A percentile compares a stretch with the other conserved stretches of the same genome.
Evolutionary conservation across 1,140 invertebrate species (phyloP).

Genomic region (Doryteuthis pealeii): DNA sequence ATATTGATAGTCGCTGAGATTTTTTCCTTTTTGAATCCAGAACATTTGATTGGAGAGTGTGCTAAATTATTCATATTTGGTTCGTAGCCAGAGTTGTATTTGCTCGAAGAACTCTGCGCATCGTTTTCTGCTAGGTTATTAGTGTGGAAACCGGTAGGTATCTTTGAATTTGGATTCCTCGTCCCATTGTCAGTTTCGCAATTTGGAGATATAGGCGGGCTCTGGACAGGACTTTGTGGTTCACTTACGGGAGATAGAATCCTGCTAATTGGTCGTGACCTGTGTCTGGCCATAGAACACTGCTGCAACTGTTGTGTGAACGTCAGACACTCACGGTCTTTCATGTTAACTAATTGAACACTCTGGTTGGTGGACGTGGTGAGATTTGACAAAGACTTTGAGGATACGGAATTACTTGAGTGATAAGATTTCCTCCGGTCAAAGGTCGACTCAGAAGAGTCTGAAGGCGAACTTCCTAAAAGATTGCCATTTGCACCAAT

Average conservation of each 20-base stretch:
- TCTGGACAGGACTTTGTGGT: constrained; percentile 78
- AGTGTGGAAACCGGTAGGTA: constrained; percentile 18
- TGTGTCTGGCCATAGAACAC: constrained; percentile 58
- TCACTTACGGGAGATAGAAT: constrained; percentile 75
- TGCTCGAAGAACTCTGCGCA: not conserved
- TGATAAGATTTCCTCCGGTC: constrained; percentile 72
- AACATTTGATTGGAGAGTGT: constrained; percentile 37
- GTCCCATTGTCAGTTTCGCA: constrained; percentile 64
- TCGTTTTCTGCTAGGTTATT: constrained; percentile 4
- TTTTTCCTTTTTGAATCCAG: constrained; percentile 40
- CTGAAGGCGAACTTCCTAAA: constrained; percentile 52
- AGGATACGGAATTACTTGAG: constrained; percentile 70
- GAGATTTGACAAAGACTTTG: constrained; percentile 73
- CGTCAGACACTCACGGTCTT: constrained; percentile 56
- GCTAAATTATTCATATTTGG: constrained; percentile 37
- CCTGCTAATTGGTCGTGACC: constrained; percentile 54
- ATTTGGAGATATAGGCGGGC: constrained; percentile 78
- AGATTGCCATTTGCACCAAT: constrained; percentile 35
- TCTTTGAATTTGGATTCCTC: constrained; percentile 27
- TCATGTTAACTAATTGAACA: constrained; percentile 52
- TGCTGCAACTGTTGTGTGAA: constrained; percentile 79
- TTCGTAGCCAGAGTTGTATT: constrained; percentile 28
- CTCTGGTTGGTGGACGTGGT: constrained; percentile 67
- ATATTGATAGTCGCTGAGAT: constrained; percentile 52
- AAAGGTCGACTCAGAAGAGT: constrained; percentile 70